Percentiles rank a stretch among this genome's conserved stretches.
These are phyloP conservation scores for Sphenodon punctatus DNA, from an alignment of 2,797 vertebrate species.

Conservation along the genomic window DNA sequence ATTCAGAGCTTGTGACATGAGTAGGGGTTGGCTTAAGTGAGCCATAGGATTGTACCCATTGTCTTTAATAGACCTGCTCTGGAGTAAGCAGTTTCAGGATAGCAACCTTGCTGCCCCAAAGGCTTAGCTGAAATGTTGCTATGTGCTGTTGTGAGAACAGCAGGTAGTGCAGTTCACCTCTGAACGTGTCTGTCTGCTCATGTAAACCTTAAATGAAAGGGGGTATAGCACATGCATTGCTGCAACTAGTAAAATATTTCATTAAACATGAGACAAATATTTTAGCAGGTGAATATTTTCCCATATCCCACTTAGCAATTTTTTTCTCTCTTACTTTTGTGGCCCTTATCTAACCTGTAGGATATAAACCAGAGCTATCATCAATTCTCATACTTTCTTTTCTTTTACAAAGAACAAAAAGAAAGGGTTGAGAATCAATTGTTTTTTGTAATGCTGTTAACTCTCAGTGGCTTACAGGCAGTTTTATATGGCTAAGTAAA, in stretches of 20 bases:
- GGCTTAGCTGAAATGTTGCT: background rate
- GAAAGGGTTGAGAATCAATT: constrained; percentile 43
- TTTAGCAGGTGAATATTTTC: constrained; percentile 22
- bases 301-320: background rate
- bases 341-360: constrained; percentile 12
- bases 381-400: constrained; percentile 21
- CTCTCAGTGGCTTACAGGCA: background rate
- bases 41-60: too few relatives aligned
- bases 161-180: background rate
- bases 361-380: constrained; percentile 30
- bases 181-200: background rate
- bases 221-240: too few relatives aligned
- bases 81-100: too few relatives aligned
- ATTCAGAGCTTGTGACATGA: too few relatives aligned
- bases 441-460: constrained; percentile 31
- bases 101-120: background rate
- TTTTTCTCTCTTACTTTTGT: constrained; percentile 41
- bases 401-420: constrained; percentile 33
- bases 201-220: background rate
- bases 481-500: constrained; percentile 4
- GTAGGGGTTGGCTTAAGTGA: too few relatives aligned
- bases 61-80: too few relatives aligned
- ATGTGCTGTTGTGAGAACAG: constrained; percentile 3
- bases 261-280: background rate
- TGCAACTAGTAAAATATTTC: too few relatives aligned